phyloP scores from a whole-genome alignment of 2,888 invertebrate species.

The Limnephilus lunatus region DNA sequence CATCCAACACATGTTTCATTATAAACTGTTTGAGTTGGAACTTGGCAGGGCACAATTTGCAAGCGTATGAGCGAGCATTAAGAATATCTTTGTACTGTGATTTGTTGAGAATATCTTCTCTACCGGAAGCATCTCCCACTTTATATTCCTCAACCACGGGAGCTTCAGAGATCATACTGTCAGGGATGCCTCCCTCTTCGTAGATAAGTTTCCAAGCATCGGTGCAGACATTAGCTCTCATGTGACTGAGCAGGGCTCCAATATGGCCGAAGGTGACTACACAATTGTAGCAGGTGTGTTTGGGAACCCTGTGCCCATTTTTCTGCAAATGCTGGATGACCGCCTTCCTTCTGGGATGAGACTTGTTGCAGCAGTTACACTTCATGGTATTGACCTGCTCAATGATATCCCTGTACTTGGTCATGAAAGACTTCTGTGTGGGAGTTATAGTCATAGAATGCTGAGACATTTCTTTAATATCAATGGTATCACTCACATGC shows the following conservation, averaged over 20 bases:
- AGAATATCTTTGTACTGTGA: slow-evolving; percentile 76
- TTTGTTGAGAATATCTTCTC: slow-evolving; percentile 69
- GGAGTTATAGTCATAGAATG: slow-evolving; percentile 69
- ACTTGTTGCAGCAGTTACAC: slow-evolving; percentile 75
- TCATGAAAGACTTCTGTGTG: slow-evolving; percentile 74
- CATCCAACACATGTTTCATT: slow-evolving; percentile 76
- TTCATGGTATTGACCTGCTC: slow-evolving; percentile 76
- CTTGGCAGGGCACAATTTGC: slow-evolving; percentile 76
- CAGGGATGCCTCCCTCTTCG: slow-evolving; percentile 75
- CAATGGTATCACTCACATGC: slow-evolving; percentile 10
- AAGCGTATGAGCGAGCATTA: slow-evolving; percentile 76
- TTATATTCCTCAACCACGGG: slow-evolving; percentile 66
- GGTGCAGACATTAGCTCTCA: slow-evolving; percentile 76
- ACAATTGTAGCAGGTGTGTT: slow-evolving; percentile 81
- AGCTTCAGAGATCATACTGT: slow-evolving; percentile 74
- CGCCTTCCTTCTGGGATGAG: slow-evolving; percentile 76
- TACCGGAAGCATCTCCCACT: slow-evolving; percentile 66
- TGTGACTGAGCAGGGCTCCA: slow-evolving; percentile 76
- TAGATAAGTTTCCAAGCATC: slow-evolving; percentile 77
- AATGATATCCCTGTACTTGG: slow-evolving; percentile 74
- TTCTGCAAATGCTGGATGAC: slow-evolving; percentile 77
- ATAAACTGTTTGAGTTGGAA: slow-evolving; percentile 77
- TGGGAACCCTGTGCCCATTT: slow-evolving; percentile 78
- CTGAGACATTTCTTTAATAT: slow-evolving; percentile 39
- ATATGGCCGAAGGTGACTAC: slow-evolving; percentile 78